Evolutionary conservation across 2,888 invertebrate species (phyloP), one percentile per base, ranked within the genome.

Genomic region (Emmelina monodactyla): DNA sequence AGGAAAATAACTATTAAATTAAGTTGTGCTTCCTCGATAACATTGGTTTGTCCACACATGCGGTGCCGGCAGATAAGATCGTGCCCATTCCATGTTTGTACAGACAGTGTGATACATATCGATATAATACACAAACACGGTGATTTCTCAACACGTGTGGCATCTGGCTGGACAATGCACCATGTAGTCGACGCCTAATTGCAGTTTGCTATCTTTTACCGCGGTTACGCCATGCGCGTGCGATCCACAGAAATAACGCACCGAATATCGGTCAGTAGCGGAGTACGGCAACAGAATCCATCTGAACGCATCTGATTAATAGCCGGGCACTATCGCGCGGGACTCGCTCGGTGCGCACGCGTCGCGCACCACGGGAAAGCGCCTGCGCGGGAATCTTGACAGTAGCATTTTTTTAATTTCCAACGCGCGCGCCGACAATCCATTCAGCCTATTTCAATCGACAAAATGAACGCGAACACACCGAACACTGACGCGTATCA

Each of bases 221-320:
- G 54, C 59, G 58, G 71, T 78, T 75, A 70, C 76, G 75, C 72
- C 75, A 76, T 58, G 63, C n/a, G n/a, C n/a, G n/a, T n/a, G n/a
- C n/a, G n/a, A 58, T 44, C 53, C 67, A 68, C 78, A 69, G 75
- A 76, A 78, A 78, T 79, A 78, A 73, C 75, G 69, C 62, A n/a
- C n/a, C 50, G 69, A 73, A 79, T 78, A 78, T 79, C 79, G 79
- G 79, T 76, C 79, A 79, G 58, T 6, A 5, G 56, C 60, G 60
- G 69, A 67, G 67, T 62, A 68, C 50, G 57, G 46, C 55, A 56
- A 51, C n/a, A n/a, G n/a, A n/a, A n/a, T n/a, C n/a, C n/a, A 62
- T 63, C 60, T 58, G 70, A 67, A 62, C 65, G 65, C 65, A 61
- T 63, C 59, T 58, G 60, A 67, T 75, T 76, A 75, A 78, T 76